Conservation (phyloP, 2,888 invertebrate species). For the Lagria hirta region DNA sequence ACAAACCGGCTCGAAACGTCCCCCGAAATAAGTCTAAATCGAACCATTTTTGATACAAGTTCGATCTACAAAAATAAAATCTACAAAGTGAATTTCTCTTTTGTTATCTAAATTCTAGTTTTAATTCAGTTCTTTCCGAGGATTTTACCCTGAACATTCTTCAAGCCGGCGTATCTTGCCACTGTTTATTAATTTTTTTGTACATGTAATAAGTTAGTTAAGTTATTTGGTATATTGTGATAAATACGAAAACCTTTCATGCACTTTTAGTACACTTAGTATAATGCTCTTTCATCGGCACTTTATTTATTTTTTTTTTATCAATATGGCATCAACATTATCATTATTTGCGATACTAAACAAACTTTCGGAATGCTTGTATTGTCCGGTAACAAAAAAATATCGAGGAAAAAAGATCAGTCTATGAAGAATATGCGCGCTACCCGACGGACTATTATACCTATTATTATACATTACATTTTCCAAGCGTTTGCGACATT, state of each 20-base stretch:
- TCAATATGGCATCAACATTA: slow-evolving; percentile 26
- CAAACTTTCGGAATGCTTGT: slow-evolving; percentile 19
- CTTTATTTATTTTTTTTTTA: too few species aligned
- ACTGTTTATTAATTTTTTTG: slow-evolving; percentile 23
- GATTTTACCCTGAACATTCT: slow-evolving; percentile 40
- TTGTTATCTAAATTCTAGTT: slow-evolving; percentile 28
- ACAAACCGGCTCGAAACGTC: slow-evolving; percentile 36
- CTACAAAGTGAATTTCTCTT: slow-evolving; percentile 37
- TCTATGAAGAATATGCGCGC: slow-evolving; percentile 4
- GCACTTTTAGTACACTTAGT: too few species aligned
- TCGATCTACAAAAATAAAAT: slow-evolving; percentile 45
- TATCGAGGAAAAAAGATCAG: slow-evolving; percentile 18
- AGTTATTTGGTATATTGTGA: slow-evolving; percentile 44
- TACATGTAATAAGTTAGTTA: slow-evolving; percentile 33
- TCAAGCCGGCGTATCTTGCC: slow-evolving; percentile 33
- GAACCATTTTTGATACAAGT: slow-evolving; percentile 39
- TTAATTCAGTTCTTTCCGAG: slow-evolving; percentile 42
- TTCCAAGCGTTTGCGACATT: slow-evolving; percentile 27
- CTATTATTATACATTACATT: too few species aligned
- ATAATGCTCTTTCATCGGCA: slow-evolving; percentile 27
- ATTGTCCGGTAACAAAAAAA: slow-evolving; percentile 24
- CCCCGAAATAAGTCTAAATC: slow-evolving; percentile 35
- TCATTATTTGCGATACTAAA: slow-evolving; percentile 13
- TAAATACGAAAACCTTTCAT: slow-evolving; percentile 33
- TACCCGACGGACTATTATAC: slow-evolving; percentile 7